Conservation (phyloP, 1,140 invertebrate species). For the Macrobrachium rosenbergii region DNA sequence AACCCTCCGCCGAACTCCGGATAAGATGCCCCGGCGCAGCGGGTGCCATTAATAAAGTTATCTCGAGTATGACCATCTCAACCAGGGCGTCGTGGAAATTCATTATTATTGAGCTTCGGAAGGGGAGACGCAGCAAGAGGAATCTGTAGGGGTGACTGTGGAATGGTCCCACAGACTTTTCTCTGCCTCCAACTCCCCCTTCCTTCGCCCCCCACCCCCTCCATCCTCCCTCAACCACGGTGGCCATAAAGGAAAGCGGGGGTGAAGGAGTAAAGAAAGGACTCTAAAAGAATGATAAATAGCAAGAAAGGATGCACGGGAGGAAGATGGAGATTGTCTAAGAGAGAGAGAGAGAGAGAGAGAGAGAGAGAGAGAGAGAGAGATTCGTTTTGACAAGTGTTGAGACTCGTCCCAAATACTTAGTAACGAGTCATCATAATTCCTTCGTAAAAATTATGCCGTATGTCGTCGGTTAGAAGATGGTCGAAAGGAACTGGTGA, state of each 20-base stretch:
- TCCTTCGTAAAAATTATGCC: no score
- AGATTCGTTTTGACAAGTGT: no score
- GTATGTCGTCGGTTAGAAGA: no score
- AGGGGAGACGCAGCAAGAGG: neutral
- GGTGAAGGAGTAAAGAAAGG: neutral
- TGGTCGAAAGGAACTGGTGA: no score
- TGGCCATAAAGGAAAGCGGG: neutral
- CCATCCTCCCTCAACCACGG: no score
- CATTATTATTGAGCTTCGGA: neutral
- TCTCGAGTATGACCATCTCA: neutral
- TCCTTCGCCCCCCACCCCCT: no score
- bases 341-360: neutral
- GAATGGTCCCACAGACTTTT: no score
- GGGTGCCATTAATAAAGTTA: conserved; percentile 11
- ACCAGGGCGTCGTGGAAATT: neutral
- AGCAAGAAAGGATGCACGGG: neutral
- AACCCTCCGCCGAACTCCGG: neutral
- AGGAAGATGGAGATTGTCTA: neutral
- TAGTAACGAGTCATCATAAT: no score
- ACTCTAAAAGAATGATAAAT: neutral
- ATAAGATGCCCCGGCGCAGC: neutral
- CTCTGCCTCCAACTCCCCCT: no score
- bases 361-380: neutral
- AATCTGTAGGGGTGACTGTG: neutral
- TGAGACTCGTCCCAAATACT: no score